Percentiles rank a stretch among this genome's conserved stretches.
Conservation (phyloP, 1,140 invertebrate genomes). For the Oscheius sp. region DNA sequence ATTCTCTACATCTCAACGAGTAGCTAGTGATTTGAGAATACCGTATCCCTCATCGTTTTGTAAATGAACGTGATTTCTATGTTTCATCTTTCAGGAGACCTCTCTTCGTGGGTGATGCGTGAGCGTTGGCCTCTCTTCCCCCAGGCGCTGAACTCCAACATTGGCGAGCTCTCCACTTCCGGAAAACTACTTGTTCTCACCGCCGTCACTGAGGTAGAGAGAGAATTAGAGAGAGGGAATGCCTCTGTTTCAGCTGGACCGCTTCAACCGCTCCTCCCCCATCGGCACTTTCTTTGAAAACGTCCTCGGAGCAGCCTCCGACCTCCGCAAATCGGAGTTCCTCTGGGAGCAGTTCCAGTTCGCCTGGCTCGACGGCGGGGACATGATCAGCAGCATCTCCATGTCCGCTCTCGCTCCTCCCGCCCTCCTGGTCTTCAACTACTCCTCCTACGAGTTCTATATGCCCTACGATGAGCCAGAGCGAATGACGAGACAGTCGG, state of each 20-base stretch:
- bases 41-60: background rate
- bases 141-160: conserved; percentile 78
- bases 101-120: conserved; percentile 74
- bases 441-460: conserved; percentile 83
- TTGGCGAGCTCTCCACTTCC: conserved; percentile 71
- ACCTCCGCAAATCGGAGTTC: conserved; percentile 23
- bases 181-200: conserved; percentile 71
- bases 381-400: conserved; percentile 83
- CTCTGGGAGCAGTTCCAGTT: conserved; percentile 75
- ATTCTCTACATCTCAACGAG: no score
- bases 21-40: background rate
- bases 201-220: conserved; percentile 68
- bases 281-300: conserved; percentile 49
- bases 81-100: background rate
- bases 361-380: conserved; percentile 79
- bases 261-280: conserved; percentile 42
- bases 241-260: conserved; percentile 32
- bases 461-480: conserved; percentile 75
- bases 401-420: conserved; percentile 77
- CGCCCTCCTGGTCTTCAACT: conserved; percentile 79
- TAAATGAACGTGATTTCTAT: background rate
- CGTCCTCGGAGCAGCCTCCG: conserved; percentile 41
- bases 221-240: no score
- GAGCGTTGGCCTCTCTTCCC: conserved; percentile 87
- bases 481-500: conserved; percentile 54